Evolutionary conservation across 1,140 invertebrate genomes (phyloP).

Genomic region (Neuroterus valhalla): DNA sequence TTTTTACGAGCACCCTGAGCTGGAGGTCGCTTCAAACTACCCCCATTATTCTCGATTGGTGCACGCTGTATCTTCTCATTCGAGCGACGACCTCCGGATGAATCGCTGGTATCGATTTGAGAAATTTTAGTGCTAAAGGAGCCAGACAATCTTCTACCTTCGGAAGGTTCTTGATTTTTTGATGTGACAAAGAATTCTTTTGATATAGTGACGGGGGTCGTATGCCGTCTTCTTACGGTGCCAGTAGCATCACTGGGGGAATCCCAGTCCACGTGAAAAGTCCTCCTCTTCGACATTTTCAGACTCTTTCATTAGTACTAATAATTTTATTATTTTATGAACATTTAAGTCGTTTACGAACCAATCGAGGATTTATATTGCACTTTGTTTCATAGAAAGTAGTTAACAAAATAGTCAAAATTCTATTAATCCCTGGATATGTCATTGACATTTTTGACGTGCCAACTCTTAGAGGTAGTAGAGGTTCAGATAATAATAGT

Average conservation of each 20-base stretch:
- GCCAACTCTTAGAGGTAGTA: too few species aligned
- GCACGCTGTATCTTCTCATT: neutral
- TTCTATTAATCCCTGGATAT: too few species aligned
- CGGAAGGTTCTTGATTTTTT: neutral
- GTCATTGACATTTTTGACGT: too few species aligned
- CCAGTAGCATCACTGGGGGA: slow-evolving; percentile 81
- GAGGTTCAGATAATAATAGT: too few species aligned
- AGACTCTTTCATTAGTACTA: neutral
- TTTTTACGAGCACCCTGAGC: slow-evolving; percentile 28
- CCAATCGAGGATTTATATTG: too few species aligned
- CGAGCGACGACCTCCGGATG: neutral
- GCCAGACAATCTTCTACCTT: slow-evolving; percentile 4
- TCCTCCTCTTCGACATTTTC: slow-evolving; percentile 54
- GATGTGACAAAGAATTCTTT: slow-evolving; percentile 1
- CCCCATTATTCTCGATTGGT: slow-evolving; percentile 5
- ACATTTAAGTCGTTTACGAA: too few species aligned
- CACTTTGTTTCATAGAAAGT: too few species aligned
- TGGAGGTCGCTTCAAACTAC: neutral
- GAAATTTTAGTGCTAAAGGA: neutral
- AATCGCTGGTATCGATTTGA: neutral
- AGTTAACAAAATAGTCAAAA: too few species aligned
- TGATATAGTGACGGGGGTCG: slow-evolving; percentile 62
- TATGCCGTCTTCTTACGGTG: slow-evolving; percentile 79
- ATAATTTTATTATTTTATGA: neutral
- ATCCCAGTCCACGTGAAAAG: slow-evolving; percentile 79